Percentiles rank a stretch among this genome's conserved stretches.
These are phyloP conservation scores for Aromia moschata DNA, from an alignment of 2,888 invertebrate genomes.

Conservation along the genomic window DNA sequence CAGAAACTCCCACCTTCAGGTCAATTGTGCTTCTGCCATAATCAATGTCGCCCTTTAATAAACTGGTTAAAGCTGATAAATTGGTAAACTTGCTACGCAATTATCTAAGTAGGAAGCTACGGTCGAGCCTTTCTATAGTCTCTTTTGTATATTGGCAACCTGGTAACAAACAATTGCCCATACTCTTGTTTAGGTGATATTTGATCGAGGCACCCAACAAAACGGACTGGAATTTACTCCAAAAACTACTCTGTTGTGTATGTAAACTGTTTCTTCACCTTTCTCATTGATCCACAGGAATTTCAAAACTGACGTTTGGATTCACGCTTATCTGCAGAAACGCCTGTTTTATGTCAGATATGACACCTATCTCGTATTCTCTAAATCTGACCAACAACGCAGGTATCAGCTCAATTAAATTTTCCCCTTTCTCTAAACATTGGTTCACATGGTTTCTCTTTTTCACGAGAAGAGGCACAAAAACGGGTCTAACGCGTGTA, in stretches of 20 bases:
- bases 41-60: slow-evolving; percentile 3
- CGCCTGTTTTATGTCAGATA: slow-evolving; percentile 39
- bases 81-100: slow-evolving; percentile 7
- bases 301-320: slow-evolving; percentile 5
- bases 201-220: slow-evolving; percentile 12
- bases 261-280: slow-evolving; percentile 9
- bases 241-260: slow-evolving; percentile 21
- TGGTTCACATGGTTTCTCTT: slow-evolving; percentile 35
- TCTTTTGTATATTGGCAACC: slow-evolving; percentile 6
- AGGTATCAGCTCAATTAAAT: slow-evolving; percentile 35
- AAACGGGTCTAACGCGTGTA: slow-evolving; percentile 28
- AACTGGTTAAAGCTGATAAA: slow-evolving; percentile 1
- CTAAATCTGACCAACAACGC: slow-evolving; percentile 30
- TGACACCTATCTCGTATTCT: slow-evolving; percentile 23
- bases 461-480: slow-evolving; percentile 20
- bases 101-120: slow-evolving; percentile 13
- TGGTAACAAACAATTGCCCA: background rate
- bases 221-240: slow-evolving; percentile 20
- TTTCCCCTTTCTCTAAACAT: slow-evolving; percentile 30
- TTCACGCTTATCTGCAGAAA: slow-evolving; percentile 47
- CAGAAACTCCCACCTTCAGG: slow-evolving; percentile 8
- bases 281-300: no score
- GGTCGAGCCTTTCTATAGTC: slow-evolving; percentile 2
- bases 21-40: slow-evolving; percentile 13
- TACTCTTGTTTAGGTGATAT: slow-evolving; percentile 11